These are phyloP conservation scores for Turnix velox DNA, from an alignment of 2,113 vertebrate species.

Conservation along the genomic window DNA sequence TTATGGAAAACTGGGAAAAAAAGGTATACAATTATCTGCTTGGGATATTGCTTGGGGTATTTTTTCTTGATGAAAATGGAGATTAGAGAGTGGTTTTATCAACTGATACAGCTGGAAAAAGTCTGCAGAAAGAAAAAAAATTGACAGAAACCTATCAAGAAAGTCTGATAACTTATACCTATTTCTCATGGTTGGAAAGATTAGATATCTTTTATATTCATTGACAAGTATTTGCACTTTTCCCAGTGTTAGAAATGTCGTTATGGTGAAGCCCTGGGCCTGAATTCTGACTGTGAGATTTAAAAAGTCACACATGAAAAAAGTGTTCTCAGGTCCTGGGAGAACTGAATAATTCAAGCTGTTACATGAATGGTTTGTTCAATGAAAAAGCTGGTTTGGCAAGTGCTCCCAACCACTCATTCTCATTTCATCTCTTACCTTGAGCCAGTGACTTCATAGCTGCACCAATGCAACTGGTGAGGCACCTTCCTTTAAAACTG, in stretches of 20 bases:
- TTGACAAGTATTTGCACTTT: background rate
- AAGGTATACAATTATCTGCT: background rate
- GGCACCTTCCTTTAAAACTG: background rate
- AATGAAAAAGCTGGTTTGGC: background rate
- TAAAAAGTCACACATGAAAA: background rate
- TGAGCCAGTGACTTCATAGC: background rate
- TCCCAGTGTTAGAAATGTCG: background rate
- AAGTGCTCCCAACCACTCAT: background rate
- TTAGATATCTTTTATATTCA: background rate
- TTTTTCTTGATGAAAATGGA: background rate
- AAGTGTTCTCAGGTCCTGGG: background rate
- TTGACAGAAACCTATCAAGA: background rate
- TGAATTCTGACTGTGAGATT: background rate
- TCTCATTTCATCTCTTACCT: background rate
- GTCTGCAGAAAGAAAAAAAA: accelerated
- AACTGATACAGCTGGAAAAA: background rate
- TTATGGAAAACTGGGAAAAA: background rate
- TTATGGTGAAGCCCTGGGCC: background rate
- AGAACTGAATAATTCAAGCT: background rate
- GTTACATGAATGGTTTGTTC: background rate
- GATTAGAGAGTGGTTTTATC: background rate
- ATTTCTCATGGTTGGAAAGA: background rate
- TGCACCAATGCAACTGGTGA: background rate
- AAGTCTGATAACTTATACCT: background rate
- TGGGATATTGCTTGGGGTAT: accelerated